Base-by-base conservation (phyloP, 2,797 vertebrate genomes). In the Pempheris klunzingeri region DNA sequence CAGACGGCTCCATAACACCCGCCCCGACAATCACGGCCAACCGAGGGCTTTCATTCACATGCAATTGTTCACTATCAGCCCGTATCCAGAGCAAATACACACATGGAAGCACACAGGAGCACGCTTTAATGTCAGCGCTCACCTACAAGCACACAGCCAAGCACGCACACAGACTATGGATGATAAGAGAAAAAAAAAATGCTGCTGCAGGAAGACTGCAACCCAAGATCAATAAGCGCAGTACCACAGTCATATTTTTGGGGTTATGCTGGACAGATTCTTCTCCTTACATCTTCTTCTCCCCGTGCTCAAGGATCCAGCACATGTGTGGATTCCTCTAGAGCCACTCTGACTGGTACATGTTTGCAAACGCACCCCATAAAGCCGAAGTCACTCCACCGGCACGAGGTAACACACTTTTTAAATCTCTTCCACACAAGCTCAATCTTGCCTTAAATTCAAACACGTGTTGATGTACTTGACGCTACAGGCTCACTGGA, bases 1-100 rank as follows among this genome's bases (percentile, higher is more conserved):
- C 50, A 6, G 75, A 60, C 38, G 36, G 58, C 69, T 82, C 78
- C 68, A 61, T 7, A 66, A 81, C 84, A 80, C 72, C 83, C 79
- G 34, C 84, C 83, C 62, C 15, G 62, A 86, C 85, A 91, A 88
- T 89, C 77, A 70, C 86, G 76, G 71, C 76, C 69, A 75, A 81
- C 74, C 68, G 62, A 20, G 34, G 59, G 64, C 80, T 78, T 67
- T 79, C 71, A 88, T 89, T 88, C 79, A 78, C 67, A 74, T 75
- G 66, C 74, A 71, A 82, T 73, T 80, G 78, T 87, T 85, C 81
- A 69, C 84, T 57, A 84, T 87, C 83, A 77, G 57, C 75, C 58
- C 75, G 44, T 65, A 86, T 54, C 63, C 78, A 75, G 38, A 80
- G 55, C 57, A 83, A 84, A 85, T 57, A 77, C 75, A 71, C 71